Evolutionary conservation across 2,888 invertebrate genomes (phyloP).

Genomic region (Rotaria sp.): DNA sequence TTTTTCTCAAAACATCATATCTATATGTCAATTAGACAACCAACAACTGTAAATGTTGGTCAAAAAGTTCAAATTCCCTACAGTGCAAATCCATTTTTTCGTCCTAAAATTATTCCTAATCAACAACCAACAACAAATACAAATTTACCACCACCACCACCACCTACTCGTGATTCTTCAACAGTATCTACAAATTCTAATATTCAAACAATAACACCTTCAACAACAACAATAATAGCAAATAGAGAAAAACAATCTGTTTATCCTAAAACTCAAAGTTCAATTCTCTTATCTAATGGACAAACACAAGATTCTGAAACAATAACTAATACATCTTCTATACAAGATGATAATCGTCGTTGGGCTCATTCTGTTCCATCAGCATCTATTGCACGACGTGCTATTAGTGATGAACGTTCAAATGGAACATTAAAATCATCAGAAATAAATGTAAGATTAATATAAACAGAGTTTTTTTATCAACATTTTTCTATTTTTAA

Average conservation of each 20-base stretch:
- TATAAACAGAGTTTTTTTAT: background rate
- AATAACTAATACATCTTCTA: background rate
- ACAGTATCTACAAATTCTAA: background rate
- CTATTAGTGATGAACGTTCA: background rate
- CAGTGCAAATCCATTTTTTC: conserved; percentile 16
- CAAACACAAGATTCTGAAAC: background rate
- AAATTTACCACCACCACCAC: background rate
- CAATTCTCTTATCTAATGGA: background rate
- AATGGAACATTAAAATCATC: background rate
- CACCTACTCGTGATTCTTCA: background rate
- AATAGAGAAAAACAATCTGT: background rate
- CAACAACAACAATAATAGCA: background rate
- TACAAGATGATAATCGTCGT: background rate
- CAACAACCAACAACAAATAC: background rate
- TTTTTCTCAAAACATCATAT: no score
- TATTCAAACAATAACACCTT: background rate
- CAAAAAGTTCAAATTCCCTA: background rate
- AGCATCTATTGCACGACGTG: background rate
- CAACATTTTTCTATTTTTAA: background rate
- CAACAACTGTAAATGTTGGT: background rate
- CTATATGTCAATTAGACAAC: background rate
- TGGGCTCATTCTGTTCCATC: background rate
- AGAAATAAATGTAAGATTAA: background rate
- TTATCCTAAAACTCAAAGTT: background rate
- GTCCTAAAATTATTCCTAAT: background rate